Evolutionary conservation across 2,113 vertebrate genomes (phyloP).

Genomic region (Suricata suricatta): DNA sequence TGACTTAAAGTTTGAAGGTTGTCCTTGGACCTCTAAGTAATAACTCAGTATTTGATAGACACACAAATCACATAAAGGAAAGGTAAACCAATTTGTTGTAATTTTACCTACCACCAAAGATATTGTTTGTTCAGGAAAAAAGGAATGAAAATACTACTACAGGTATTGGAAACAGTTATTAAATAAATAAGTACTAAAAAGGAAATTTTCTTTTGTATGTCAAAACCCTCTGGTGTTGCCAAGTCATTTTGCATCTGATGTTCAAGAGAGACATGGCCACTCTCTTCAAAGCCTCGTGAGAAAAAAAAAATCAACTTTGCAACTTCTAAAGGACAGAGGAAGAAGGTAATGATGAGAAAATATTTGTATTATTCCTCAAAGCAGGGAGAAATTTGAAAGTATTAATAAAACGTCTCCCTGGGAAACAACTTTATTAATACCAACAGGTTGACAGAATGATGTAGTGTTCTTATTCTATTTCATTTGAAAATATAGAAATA

Average conservation of each 20-base stretch:
- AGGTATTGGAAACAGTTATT: conserved; percentile 61
- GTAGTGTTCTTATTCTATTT: conserved; percentile 60
- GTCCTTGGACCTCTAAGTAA: not conserved
- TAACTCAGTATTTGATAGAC: not conserved
- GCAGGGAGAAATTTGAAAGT: conserved; percentile 78
- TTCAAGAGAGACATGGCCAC: conserved; percentile 14
- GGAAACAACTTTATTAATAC: conserved; percentile 73
- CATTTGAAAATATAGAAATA: conserved; percentile 63
- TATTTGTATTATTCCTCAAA: conserved; percentile 79
- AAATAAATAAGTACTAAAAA: conserved; percentile 65
- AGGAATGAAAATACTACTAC: not conserved
- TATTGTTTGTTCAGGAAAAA: not conserved
- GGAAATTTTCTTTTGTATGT: conserved; percentile 65
- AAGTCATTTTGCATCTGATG: conserved; percentile 56
- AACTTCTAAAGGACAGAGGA: conserved; percentile 63
- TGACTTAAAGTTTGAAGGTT: not conserved
- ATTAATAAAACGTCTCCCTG: conserved; percentile 73
- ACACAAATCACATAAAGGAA: not conserved
- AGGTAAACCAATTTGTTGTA: not conserved
- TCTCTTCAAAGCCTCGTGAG: conserved; percentile 75
- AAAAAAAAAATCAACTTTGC: conserved; percentile 46
- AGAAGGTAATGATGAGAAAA: conserved; percentile 76
- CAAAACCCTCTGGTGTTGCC: conserved; percentile 49
- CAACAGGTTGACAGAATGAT: conserved; percentile 72
- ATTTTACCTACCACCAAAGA: not conserved